These are phyloP conservation scores for Drosophila gaucha DNA, from an alignment of 2,888 invertebrate genomes.

Conservation along the genomic window DNA sequence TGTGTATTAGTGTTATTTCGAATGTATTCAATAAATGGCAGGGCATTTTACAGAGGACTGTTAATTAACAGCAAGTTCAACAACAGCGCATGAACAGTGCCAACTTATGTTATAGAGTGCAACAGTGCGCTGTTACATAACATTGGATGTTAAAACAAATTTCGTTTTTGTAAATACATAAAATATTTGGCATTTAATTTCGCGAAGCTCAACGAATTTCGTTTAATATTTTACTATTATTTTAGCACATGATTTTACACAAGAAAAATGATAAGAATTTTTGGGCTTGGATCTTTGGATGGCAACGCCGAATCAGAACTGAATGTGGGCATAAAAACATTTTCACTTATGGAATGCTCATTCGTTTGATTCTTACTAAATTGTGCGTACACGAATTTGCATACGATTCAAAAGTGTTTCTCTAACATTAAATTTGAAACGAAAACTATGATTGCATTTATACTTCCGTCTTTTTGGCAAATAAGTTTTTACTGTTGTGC, in stretches of 20 bases:
- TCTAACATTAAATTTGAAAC: conserved; percentile 29
- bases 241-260: conserved; percentile 59
- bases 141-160: conserved; percentile 44
- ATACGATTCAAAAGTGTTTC: conserved; percentile 13
- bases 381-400: conserved; percentile 17
- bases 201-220: conserved; percentile 71
- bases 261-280: conserved; percentile 51
- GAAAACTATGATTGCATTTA: conserved; percentile 41
- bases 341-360: conserved; percentile 66
- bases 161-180: conserved; percentile 60
- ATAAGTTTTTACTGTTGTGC: conserved; percentile 54
- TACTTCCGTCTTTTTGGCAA: conserved; percentile 56
- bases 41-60: conserved; percentile 41
- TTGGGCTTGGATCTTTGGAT: conserved; percentile 72
- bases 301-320: conserved; percentile 47
- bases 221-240: conserved; percentile 23
- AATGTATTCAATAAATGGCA: conserved; percentile 43
- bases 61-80: conserved; percentile 29
- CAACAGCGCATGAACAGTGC: conserved; percentile 25
- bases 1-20: conserved; percentile 15
- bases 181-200: conserved; percentile 78
- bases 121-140: conserved; percentile 39
- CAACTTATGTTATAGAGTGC: conserved; percentile 13
- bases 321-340: conserved; percentile 41
- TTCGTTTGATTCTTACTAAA: conserved; percentile 25